phyloP scores from a whole-genome alignment of 2,797 vertebrate species.

The Aplochiton taeniatus region DNA sequence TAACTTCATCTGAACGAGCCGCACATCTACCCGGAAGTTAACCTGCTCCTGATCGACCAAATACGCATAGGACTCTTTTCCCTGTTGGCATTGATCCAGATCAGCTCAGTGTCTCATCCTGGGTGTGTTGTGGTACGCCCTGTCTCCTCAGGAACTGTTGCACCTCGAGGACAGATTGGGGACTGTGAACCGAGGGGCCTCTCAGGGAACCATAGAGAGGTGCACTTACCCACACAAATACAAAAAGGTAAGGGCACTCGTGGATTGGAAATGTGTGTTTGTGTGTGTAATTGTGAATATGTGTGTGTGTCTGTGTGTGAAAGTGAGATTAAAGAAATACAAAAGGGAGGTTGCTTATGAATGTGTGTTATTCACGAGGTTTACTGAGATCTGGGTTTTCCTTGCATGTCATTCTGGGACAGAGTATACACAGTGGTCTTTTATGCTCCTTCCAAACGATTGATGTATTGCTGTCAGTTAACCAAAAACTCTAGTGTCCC shows the following conservation, averaged over 20 bases:
- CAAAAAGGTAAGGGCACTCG: conserved; percentile 87
- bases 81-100: background rate
- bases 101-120: background rate
- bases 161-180: conserved; percentile 97
- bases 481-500: conserved; percentile 67
- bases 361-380: background rate
- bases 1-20: conserved; percentile 49
- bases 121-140: background rate
- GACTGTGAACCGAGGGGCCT: conserved; percentile 97
- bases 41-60: too few species aligned
- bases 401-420: conserved; percentile 68
- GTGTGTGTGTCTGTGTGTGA: conserved; percentile 5
- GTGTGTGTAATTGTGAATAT: background rate
- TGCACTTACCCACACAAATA: conserved; percentile 99
- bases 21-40: too few species aligned
- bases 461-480: conserved; percentile 59
- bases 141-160: conserved; percentile 88
- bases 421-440: conserved; percentile 68
- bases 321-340: background rate
- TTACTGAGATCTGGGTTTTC: conserved; percentile 30
- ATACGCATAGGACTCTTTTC: too few species aligned
- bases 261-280: background rate
- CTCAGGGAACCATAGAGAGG: conserved; percentile 99
- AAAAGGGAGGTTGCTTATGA: background rate
- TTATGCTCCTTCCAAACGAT: conserved; percentile 62